Evolutionary conservation across 2,888 invertebrate genomes (phyloP).

Genomic region (Nymphalis urticae): DNA sequence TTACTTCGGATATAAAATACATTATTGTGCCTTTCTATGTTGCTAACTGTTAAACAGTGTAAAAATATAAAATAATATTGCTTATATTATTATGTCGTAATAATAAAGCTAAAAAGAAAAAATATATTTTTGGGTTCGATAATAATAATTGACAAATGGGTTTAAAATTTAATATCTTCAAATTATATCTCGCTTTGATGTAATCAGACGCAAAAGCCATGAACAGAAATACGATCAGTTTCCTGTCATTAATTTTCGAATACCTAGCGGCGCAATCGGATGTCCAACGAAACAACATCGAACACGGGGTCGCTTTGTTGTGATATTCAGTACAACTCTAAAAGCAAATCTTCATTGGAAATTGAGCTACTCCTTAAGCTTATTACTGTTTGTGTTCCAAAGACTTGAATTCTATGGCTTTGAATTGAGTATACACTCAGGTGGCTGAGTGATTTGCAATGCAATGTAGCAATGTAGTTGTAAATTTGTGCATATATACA

Average conservation of each 20-base stretch:
- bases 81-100: too few relatives aligned
- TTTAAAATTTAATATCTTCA: too few relatives aligned
- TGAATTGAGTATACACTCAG: conserved; percentile 4
- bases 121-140: too few relatives aligned
- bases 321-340: conserved; percentile 16
- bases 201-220: neutral
- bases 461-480: neutral
- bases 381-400: conserved; percentile 74
- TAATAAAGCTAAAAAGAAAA: too few relatives aligned
- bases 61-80: too few relatives aligned
- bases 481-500: too few relatives aligned
- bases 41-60: too few relatives aligned
- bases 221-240: neutral
- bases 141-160: too few relatives aligned
- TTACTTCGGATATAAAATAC: neutral
- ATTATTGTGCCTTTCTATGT: neutral
- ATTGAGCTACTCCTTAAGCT: conserved; percentile 50
- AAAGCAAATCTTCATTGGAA: conserved; percentile 1
- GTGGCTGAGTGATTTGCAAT: neutral
- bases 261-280: conserved; percentile 2
- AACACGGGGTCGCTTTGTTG: conserved; percentile 25
- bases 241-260: conserved; percentile 1
- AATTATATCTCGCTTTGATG: too few relatives aligned
- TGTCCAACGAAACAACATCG: conserved; percentile 18
- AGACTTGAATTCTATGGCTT: conserved; percentile 45